Conservation (phyloP, 2,113 vertebrate species). For the Craseonycteris thonglongyai region DNA sequence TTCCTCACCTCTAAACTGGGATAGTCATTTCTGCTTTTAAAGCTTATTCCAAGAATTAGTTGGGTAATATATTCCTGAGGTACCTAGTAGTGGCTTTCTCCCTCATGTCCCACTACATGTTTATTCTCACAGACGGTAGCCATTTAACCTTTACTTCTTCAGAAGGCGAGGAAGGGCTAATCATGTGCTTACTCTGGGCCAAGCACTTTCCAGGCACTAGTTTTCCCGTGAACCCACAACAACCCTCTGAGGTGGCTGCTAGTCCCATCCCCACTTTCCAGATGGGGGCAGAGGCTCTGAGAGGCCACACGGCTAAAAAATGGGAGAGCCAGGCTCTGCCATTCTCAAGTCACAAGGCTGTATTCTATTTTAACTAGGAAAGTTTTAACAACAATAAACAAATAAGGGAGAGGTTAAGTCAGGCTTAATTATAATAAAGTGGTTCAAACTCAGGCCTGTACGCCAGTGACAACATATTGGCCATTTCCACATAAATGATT, state of each 20-base stretch:
- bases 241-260: neutral
- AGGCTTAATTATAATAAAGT: neutral
- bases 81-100: too few species aligned
- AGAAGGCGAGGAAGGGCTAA: neutral
- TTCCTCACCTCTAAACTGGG: neutral
- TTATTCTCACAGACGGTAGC: neutral
- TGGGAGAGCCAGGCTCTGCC: neutral
- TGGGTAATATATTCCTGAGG: neutral
- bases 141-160: too few species aligned
- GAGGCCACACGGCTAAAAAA: neutral
- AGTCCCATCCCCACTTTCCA: neutral
- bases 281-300: neutral
- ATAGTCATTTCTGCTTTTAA: neutral
- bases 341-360: neutral
- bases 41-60: neutral
- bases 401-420: neutral
- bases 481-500: neutral
- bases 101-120: neutral
- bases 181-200: accelerated
- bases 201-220: neutral
- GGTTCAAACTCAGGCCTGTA: neutral
- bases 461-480: neutral
- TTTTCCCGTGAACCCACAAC: too few species aligned
- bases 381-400: neutral
- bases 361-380: neutral